phyloP scores from a whole-genome alignment of 2,113 vertebrate genomes.

The Hoplias malabaricus region DNA sequence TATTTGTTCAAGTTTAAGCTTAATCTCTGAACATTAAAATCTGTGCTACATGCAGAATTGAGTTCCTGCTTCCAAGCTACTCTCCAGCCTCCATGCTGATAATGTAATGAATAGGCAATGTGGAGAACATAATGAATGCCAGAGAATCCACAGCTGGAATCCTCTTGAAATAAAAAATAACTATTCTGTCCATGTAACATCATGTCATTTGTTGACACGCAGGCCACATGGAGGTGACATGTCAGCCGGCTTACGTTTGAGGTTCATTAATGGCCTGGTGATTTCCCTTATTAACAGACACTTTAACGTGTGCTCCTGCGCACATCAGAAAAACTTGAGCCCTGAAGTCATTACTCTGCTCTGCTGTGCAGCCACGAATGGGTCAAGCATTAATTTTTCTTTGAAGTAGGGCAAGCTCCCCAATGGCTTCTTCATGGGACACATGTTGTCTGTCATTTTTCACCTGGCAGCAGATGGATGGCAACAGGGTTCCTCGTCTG shows the following conservation, averaged over 20 bases:
- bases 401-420: conserved; percentile 52
- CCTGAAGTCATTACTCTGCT: conserved; percentile 61
- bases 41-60: not conserved
- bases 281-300: not conserved
- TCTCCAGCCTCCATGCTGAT: not conserved
- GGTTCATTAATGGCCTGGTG: not conserved
- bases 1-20: too few relatives aligned
- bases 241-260: not conserved
- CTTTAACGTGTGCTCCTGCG: not conserved
- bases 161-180: not conserved
- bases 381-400: conserved; percentile 68
- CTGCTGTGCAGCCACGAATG: conserved; percentile 27
- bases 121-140: not conserved
- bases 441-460: conserved; percentile 64
- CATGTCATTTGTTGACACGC: not conserved
- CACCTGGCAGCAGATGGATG: conserved; percentile 59
- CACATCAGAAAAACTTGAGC: not conserved
- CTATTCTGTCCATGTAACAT: not conserved
- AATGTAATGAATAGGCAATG: not conserved
- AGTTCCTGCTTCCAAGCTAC: not conserved
- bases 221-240: not conserved
- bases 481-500: conserved; percentile 58
- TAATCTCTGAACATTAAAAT: not conserved
- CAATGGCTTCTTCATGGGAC: conserved; percentile 49
- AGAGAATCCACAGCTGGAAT: not conserved